These are phyloP conservation scores for Drosophila prosaltans DNA, from an alignment of 1,140 invertebrate species.

Conservation along the genomic window DNA sequence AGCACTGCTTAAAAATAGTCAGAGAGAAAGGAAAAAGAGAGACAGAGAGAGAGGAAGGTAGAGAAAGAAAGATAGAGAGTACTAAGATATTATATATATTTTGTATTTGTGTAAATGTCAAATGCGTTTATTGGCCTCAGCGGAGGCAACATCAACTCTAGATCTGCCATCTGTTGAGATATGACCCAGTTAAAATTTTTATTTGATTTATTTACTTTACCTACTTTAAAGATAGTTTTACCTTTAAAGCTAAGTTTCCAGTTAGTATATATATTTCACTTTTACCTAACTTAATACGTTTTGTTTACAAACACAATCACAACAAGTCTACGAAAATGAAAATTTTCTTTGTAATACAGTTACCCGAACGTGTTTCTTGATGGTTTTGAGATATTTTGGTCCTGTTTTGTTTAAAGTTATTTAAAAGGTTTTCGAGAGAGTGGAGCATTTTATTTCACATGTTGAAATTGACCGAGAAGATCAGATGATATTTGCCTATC, in stretches of 20 bases:
- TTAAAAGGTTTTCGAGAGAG: background rate
- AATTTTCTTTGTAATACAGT: no score
- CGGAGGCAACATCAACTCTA: conserved; percentile 6
- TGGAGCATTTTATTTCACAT: background rate
- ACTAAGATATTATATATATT: conserved; percentile 20
- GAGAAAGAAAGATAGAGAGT: background rate
- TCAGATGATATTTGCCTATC: conserved; percentile 2
- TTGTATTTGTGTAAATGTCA: conserved; percentile 41
- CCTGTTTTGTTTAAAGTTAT: no score
- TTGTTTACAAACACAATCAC: no score
- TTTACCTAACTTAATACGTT: no score
- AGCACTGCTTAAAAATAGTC: conserved; percentile 58
- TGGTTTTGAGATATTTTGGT: no score
- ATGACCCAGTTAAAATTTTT: background rate
- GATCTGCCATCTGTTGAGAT: background rate
- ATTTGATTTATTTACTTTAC: conserved; percentile 10
- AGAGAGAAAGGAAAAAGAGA: background rate
- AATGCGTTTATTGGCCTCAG: conserved; percentile 48
- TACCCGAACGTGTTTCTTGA: no score
- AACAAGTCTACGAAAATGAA: no score
- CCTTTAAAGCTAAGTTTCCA: no score
- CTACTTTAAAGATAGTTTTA: no score
- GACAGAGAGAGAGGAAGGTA: no score
- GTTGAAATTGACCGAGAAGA: background rate
- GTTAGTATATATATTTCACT: no score